Evolutionary conservation across 2,888 invertebrate genomes (phyloP).

Genomic region (Hydraecia micacea): DNA sequence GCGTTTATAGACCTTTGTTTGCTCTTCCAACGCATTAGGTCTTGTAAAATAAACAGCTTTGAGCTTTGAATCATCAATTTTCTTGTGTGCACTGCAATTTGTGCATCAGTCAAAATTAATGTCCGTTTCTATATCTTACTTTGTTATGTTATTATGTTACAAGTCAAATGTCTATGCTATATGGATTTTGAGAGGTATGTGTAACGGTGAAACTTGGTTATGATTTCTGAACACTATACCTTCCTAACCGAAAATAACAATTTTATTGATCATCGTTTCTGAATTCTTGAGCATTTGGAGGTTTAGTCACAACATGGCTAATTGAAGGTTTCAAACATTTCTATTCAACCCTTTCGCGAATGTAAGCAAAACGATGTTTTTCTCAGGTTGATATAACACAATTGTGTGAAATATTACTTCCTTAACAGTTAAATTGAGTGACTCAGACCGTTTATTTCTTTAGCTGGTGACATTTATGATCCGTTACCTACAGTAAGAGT

Average conservation of each 20-base stretch:
- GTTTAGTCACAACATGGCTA: not conserved
- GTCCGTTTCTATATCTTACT: slow-evolving; percentile 5
- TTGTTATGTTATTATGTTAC: slow-evolving; percentile 1
- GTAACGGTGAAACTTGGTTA: not conserved
- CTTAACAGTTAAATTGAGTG: slow-evolving; percentile 47
- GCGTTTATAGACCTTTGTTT: slow-evolving; percentile 55
- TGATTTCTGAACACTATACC: not conserved
- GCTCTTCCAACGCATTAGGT: slow-evolving; percentile 48
- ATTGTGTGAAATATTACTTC: slow-evolving; percentile 46
- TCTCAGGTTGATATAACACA: slow-evolving; percentile 43
- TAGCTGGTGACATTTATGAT: slow-evolving; percentile 49
- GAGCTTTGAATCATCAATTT: slow-evolving; percentile 39
- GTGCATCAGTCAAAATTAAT: slow-evolving; percentile 42
- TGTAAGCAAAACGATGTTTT: slow-evolving; percentile 6
- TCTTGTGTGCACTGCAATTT: slow-evolving; percentile 41
- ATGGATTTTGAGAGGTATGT: slow-evolving; percentile 6
- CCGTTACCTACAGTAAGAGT: slow-evolving; percentile 60
- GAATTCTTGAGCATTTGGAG: not conserved
- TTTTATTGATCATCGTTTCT: not conserved
- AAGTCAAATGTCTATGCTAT: not conserved
- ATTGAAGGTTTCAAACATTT: slow-evolving; percentile 5
- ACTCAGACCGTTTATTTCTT: slow-evolving; percentile 60
- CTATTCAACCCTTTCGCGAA: not conserved
- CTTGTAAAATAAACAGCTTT: slow-evolving; percentile 49
- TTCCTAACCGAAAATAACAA: not conserved